Base-by-base conservation (phyloP, 1,140 invertebrate genomes). In the Drosophila navojoa region DNA sequence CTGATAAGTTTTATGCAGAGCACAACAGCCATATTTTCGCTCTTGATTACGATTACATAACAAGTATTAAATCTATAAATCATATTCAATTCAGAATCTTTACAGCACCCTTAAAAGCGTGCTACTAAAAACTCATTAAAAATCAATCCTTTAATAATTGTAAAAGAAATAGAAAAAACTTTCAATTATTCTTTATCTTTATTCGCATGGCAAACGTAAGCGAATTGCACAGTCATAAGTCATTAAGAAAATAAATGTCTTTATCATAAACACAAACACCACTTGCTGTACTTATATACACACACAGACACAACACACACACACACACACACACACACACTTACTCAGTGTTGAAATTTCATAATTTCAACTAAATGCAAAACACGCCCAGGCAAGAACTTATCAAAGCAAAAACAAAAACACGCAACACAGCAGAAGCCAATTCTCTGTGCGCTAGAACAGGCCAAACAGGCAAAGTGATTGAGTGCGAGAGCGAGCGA, bases 351-450 rank as follows among this genome's bases (percentile, higher is more conserved):
- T 57, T 50, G 38, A 35, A 38, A 68, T 45, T 61, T 74, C 66
- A 74, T 74, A 74, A 74, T 74, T 70, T 69, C 54, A 69, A 69
- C 66, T 69, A 74, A 69, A 70, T 74, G 71, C 66, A 74, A 74
- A 74, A 74, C 71, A 74, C 71, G 66, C 71, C 71, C 66, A 59
- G 29, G 69, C 58, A 40, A 59, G 68, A 73, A 73, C 42, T 69
- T 73, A 73, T 69, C 64, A 73, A 73, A 67, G 47, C 35, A 67
- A 42, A 69, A 58, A 71, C 47, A 71, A 45, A 19, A 71, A 75
- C 52, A 42, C 59, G 32, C 60, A 50, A 50, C 27, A 49, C 67
- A 44, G 4, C 16, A 53, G 50, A 45, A 42, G 54, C 61, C 70
- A 72, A 58, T 52, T 57, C 29, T 9, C n/a, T 54, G 27, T 25